These are phyloP conservation scores for Eupithecia centaureata DNA, from an alignment of 2,888 invertebrate species.

Conservation along the genomic window DNA sequence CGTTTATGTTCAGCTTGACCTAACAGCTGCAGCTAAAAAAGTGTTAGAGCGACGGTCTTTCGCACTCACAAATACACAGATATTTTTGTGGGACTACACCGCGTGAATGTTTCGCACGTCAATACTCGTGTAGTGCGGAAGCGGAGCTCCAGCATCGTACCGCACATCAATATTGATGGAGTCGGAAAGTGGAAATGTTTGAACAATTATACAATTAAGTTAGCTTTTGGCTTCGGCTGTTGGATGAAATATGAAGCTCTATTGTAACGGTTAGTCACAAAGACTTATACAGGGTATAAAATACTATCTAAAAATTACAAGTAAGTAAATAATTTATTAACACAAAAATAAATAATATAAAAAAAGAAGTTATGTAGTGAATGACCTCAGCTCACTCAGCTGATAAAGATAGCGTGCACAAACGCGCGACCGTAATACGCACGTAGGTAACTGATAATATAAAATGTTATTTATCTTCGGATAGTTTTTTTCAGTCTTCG, in stretches of 20 bases:
- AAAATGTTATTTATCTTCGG: no score
- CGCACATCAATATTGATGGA: constrained; percentile 33
- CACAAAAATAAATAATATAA: no score
- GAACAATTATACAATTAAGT: constrained; percentile 25
- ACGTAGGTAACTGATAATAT: no score
- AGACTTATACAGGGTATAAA: no score
- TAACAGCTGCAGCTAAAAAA: not conserved
- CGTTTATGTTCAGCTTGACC: no score
- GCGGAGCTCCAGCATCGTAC: constrained; percentile 20
- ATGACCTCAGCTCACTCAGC: no score
- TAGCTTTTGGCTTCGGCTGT: constrained; percentile 1
- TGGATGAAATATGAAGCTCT: not conserved
- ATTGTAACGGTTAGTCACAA: not conserved
- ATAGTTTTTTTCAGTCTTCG: no score
- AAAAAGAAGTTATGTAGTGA: no score
- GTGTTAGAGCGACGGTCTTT: not conserved
- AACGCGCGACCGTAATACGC: no score
- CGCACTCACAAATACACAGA: not conserved
- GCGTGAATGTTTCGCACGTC: not conserved
- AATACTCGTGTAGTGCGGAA: not conserved
- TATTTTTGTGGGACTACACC: not conserved
- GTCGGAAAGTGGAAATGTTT: constrained; percentile 28
- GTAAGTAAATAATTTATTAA: no score
- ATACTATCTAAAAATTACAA: no score
- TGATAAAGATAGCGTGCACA: no score